Evolutionary conservation across 2,113 vertebrate genomes (phyloP), one percentile per base, ranked within the genome.

Genomic region (Rhabdomys dilectus): DNA sequence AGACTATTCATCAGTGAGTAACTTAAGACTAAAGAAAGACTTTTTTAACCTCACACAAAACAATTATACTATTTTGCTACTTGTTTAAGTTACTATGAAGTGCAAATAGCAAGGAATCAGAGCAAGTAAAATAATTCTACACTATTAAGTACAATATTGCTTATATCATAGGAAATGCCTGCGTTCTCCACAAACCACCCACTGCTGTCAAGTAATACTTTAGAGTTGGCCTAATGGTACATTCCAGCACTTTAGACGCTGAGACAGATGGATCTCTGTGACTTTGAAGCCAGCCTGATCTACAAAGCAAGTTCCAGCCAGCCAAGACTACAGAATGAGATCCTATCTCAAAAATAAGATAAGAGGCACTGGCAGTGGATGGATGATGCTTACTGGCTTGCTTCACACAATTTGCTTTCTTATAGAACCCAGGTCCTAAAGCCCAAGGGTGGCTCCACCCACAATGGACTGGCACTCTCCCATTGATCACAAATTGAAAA

Each of bases 51-150:
- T 94, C 88, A 95, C 48, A 90, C 17, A 66, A 58, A 92, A 92
- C 45, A 87, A 86, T 72, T 58, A 80, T 21, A 48, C 29, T 89
- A 73, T 95, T 97, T 94, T 94, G 58, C 94, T 95, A 96, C 68
- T 94, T 91, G 94, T 48, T 73, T 77, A 77, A 96, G 73, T 94
- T 34, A 24, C 29, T 91, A 96, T 95, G 86, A 97, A 91, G 42
- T 92, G 88, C 91, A 94, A 84, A 66, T 64, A 94, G 88, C 56
- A 88, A 97, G 70, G 70, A 45, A 73, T 93, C 56, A 51, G 56
- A 94, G 81, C 62, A 94, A 96, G 29, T 80, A 64, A 92, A 72
- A 77, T 86, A 51, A 88, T 88, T 88, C 91, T 88, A 91, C 86
- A 58, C 42, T 72, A 0, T 34, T 75, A 91, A 45, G 48, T 91